phyloP scores from a whole-genome alignment of 2,888 invertebrate genomes.

The Itoplectis maculator region DNA sequence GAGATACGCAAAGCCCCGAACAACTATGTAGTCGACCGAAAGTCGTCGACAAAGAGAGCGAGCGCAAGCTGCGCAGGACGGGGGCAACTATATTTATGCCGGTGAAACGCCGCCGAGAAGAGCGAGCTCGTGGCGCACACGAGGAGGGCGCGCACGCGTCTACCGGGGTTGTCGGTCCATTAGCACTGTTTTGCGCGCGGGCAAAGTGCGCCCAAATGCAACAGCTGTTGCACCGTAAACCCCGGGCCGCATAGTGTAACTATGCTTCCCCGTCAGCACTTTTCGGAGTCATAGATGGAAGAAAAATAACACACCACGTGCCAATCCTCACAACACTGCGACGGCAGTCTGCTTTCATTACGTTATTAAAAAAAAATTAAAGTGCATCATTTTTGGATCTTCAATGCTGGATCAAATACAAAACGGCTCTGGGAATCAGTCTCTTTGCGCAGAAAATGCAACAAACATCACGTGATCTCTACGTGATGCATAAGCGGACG shows the following conservation, averaged over 20 bases:
- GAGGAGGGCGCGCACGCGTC: conserved; percentile 25
- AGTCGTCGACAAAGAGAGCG: conserved; percentile 41
- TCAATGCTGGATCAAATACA: neutral
- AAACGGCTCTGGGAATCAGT: neutral
- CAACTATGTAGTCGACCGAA: conserved; percentile 47
- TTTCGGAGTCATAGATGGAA: conserved; percentile 11
- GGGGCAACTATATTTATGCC: conserved; percentile 64
- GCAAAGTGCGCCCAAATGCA: conserved; percentile 74
- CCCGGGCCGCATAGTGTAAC: conserved; percentile 45
- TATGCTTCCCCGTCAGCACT: conserved; percentile 31
- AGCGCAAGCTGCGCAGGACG: conserved; percentile 31
- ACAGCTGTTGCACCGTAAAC: conserved; percentile 80
- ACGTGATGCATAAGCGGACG: neutral
- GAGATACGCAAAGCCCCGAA: conserved; percentile 24
- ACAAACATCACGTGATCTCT: neutral
- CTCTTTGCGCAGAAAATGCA: neutral
- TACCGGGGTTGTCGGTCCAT: conserved; percentile 77
- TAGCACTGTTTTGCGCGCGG: conserved; percentile 79
- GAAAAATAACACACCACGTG: neutral
- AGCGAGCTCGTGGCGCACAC: conserved; percentile 25
- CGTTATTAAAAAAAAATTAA: no score
- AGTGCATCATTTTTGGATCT: no score
- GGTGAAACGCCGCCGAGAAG: conserved; percentile 56
- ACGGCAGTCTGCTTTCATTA: neutral
- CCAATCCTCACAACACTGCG: neutral